These are phyloP conservation scores for Syrrhaptes paradoxus DNA, from an alignment of 2,113 vertebrate species.

Conservation along the genomic window DNA sequence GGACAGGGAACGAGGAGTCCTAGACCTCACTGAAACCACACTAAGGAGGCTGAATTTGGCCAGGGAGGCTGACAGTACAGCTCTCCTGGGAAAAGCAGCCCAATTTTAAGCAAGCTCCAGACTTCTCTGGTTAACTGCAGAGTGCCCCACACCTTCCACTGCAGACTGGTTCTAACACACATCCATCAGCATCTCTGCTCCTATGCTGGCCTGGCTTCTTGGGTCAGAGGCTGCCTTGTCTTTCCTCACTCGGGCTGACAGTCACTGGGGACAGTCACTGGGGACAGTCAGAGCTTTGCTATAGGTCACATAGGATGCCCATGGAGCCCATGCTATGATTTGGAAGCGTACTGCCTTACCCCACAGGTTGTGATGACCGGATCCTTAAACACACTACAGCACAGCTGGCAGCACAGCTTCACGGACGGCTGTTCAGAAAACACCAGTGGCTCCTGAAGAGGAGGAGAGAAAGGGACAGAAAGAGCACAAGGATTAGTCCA, in stretches of 20 bases:
- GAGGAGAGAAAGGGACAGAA: neutral
- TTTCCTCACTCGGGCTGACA: neutral
- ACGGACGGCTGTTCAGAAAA: constrained; percentile 97
- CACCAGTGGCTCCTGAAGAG: constrained; percentile 91
- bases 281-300: neutral
- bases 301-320: accelerated
- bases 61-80: neutral
- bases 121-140: neutral
- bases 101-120: neutral
- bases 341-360: constrained; percentile 76
- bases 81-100: neutral
- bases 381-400: constrained; percentile 96
- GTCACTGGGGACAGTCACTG: neutral
- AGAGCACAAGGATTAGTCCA: neutral
- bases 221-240: neutral
- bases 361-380: constrained; percentile 98
- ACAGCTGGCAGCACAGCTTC: constrained; percentile 97
- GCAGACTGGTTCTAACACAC: neutral
- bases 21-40: neutral
- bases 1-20: neutral
- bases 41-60: neutral
- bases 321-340: neutral
- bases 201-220: neutral
- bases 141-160: neutral
- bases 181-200: neutral